Evolutionary conservation across 2,113 vertebrate species (phyloP), one percentile per base, ranked within the genome.

Genomic region (Benitochromis conjunctus): DNA sequence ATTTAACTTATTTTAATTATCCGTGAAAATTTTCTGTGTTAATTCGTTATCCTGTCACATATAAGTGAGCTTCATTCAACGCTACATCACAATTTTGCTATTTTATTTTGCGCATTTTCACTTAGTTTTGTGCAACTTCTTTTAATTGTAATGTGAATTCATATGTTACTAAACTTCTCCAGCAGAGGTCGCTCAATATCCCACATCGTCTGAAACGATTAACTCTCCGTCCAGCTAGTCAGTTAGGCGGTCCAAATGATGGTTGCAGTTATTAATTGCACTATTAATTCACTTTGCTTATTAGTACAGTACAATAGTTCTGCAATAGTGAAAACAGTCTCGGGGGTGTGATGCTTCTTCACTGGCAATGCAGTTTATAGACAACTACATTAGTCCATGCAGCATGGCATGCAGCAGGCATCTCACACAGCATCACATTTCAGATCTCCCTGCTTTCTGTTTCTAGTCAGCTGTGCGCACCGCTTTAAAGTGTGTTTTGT

Each of bases 401-500:
- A 88, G 74, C 89, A 86, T 91, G 88, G 92, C 89, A 92, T 86
- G 92, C 60, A 80, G 78, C 93, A 92, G 90, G 62, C 82, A 38
- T 79, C 55, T 89, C 55, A 54, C 60, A 77, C 53, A 82, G 88
- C 58, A 16, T 94, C 91, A 82, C 78, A 43, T 95, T 91, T 94
- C 93, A 82, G 82, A 48, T 54, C 89, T 82, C 79, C 48, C 19
- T 79, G 80, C 9, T n/a, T 82, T 88, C 85, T 90, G 90, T 48
- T 85, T 89, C 74, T 26, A 18, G 69, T 90, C 86, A 76, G 78
- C 80, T n/a, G 71, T 74, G 79, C 83, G 86, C 86, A 87, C 43
- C 36, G 38, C 89, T 93, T 92, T 80, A 66, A 88, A 86, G 81
- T 82, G 3, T 94, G 91, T 93, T 91, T 89, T 94, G 90, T 92